Evolutionary conservation across 2,888 invertebrate genomes (phyloP), one percentile per base, ranked within the genome.

Genomic region (Mesorhabditis belari): DNA sequence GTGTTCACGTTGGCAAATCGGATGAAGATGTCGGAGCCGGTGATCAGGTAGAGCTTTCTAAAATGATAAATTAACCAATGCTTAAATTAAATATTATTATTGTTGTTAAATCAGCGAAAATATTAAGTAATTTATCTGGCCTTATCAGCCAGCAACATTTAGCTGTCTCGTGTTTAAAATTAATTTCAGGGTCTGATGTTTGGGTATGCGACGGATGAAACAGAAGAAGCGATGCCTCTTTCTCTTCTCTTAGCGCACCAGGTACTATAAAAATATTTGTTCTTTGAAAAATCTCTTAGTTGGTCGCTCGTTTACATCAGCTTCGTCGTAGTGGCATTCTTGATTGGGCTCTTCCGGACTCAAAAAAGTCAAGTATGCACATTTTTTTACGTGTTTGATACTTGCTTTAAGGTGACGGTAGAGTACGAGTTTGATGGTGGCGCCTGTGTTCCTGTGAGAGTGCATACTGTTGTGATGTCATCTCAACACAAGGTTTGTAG

Each of bases 401-500:
- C 2, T 9, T n/a, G 12, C 19, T 2, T 21, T 25, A 24, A 92
- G 92, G 92, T 95, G 55, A 96, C 96, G 51, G 90, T 91, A 79
- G 94, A 96, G 83, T 96, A 96, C 82, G 85, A 87, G 54, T 92
- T 92, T 83, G 88, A 90, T 58, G 88, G 89, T 75, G 96, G 96
- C 54, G 92, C 94, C 21, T 92, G 93, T 74, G 88, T 95, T 57
- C 96, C 96, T 3, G 54, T 89, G 70, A 87, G 95, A 77, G 92
- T 95, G 21, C 95, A 96, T 85, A 95, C 96, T 29, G 89, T 96
- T 24, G 96, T 96, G 5, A 91, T 96, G 9, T 95, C 95, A 0
- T 86, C 92, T 58, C 96, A 96, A 82, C 96, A 98, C 84, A 92
- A 91, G 70, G 92, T n/a, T n/a, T n/a, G n/a, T n/a, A n/a, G n/a